A percentile compares a stretch with the other conserved stretches of the same genome.
These are phyloP conservation scores for Hemistola chrysoprasaria DNA, from an alignment of 2,888 invertebrate genomes.

Conservation along the genomic window DNA sequence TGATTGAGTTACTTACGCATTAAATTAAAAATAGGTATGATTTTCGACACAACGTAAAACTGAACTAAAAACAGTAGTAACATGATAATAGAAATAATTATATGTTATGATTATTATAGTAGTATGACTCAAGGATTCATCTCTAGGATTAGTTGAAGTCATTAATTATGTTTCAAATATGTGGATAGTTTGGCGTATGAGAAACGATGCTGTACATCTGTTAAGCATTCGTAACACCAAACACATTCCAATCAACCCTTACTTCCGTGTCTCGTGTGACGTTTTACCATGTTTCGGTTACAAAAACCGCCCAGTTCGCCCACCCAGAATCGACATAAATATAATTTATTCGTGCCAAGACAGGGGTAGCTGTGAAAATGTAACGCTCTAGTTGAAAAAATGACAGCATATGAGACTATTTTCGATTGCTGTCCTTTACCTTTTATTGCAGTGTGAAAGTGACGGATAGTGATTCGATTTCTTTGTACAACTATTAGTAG, in stretches of 20 bases:
- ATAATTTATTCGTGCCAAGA: slow-evolving; percentile 69
- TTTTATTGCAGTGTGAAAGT: slow-evolving; percentile 38
- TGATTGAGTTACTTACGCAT: background rate
- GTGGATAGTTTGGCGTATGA: slow-evolving; percentile 13
- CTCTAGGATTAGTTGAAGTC: too few relatives aligned
- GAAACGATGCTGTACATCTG: slow-evolving; percentile 49
- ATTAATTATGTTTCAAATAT: slow-evolving; percentile 17
- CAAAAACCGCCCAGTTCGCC: slow-evolving; percentile 54
- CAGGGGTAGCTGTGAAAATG: slow-evolving; percentile 73
- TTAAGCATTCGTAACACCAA: slow-evolving; percentile 46
- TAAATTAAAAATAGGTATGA: too few relatives aligned
- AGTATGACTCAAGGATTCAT: too few relatives aligned
- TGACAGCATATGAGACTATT: slow-evolving; percentile 67
- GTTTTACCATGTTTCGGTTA: slow-evolving; percentile 61
- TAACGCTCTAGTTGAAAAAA: slow-evolving; percentile 66
- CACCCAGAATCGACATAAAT: slow-evolving; percentile 77
- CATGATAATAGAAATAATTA: too few relatives aligned
- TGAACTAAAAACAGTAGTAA: too few relatives aligned
- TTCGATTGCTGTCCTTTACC: slow-evolving; percentile 50
- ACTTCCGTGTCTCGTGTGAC: slow-evolving; percentile 64
- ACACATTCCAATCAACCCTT: slow-evolving; percentile 62
- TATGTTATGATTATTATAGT: too few relatives aligned
- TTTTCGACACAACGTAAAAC: too few relatives aligned
- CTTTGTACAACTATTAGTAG: slow-evolving; percentile 41
- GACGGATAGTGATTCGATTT: slow-evolving; percentile 38